These are phyloP conservation scores for Sapayoa aenigma DNA, from an alignment of 2,113 vertebrate genomes.

Conservation along the genomic window DNA sequence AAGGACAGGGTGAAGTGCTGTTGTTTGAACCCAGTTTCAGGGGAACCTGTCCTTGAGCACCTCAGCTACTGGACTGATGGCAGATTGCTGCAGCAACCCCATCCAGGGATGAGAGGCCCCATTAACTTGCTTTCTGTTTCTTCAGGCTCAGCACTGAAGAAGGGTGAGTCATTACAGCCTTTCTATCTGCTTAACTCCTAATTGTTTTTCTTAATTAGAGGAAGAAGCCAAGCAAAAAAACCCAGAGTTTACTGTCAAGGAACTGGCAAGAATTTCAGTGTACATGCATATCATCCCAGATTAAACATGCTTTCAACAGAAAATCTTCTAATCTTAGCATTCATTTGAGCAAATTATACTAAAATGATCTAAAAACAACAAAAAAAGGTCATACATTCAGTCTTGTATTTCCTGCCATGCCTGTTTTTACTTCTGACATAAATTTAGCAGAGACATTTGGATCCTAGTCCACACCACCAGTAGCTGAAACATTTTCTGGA, in stretches of 20 bases:
- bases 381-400: not conserved
- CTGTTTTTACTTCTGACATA: not conserved
- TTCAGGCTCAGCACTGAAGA: not conserved
- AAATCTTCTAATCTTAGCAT: not conserved
- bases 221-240: not conserved
- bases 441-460: not conserved
- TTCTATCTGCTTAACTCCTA: not conserved
- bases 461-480: not conserved
- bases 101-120: not conserved
- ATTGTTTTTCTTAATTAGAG: not conserved
- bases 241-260: not conserved
- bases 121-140: not conserved
- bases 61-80: not conserved
- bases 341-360: not conserved
- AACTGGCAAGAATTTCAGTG: not conserved
- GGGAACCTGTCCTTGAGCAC: not conserved
- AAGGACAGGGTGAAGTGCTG: not conserved
- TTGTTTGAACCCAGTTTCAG: not conserved
- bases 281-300: not conserved
- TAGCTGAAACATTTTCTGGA: not conserved
- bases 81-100: not conserved
- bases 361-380: not conserved
- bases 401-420: not conserved
- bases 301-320: not conserved
- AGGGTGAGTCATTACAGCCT: not conserved